Evolutionary conservation across 2,888 invertebrate genomes (phyloP), one percentile per base, ranked within the genome.

Genomic region (Pycnomerus fuliginosus): DNA sequence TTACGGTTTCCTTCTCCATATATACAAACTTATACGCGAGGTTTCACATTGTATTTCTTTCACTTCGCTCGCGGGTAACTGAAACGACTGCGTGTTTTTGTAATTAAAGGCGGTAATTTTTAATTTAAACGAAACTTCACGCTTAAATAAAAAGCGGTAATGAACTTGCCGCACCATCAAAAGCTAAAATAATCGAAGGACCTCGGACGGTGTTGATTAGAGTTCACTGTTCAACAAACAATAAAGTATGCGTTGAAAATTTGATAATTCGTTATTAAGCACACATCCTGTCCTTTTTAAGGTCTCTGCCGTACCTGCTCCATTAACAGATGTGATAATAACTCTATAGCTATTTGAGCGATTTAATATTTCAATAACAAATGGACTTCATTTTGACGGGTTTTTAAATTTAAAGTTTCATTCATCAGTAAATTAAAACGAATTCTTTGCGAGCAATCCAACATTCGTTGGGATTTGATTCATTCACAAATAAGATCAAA

Each of bases 251-350:
- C 69, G 67, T 69, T 67, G 67, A 69, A 66, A 70, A 70, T 69
- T 68, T 65, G 66, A 65, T 69, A 67, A 69, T 67, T 62, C 62
- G 50, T 60, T 68, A 68, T 69, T 67, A 66, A 67, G 64, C 68
- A 56, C 58, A 62, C 61, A 69, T 69, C 69, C 69, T 66, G 65
- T 50, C 52, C 48, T 53, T 36, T 33, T n/a, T n/a, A n/a, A n/a
- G n/a, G n/a, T n/a, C n/a, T n/a, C n/a, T n/a, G n/a, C n/a, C n/a
- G n/a, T n/a, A n/a, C n/a, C n/a, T n/a, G n/a, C n/a, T n/a, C n/a
- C n/a, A n/a, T n/a, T n/a, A n/a, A n/a, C n/a, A n/a, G n/a, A n/a
- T n/a, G n/a, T n/a, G n/a, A n/a, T n/a, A n/a, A n/a, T n/a, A n/a
- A n/a, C n/a, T n/a, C n/a, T n/a, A n/a, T n/a, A n/a, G n/a, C n/a